A percentile compares a stretch with the other conserved stretches of the same genome.
phyloP scores from a whole-genome alignment of 2,888 invertebrate genomes.

The Thysanoteuthis rhombus region DNA sequence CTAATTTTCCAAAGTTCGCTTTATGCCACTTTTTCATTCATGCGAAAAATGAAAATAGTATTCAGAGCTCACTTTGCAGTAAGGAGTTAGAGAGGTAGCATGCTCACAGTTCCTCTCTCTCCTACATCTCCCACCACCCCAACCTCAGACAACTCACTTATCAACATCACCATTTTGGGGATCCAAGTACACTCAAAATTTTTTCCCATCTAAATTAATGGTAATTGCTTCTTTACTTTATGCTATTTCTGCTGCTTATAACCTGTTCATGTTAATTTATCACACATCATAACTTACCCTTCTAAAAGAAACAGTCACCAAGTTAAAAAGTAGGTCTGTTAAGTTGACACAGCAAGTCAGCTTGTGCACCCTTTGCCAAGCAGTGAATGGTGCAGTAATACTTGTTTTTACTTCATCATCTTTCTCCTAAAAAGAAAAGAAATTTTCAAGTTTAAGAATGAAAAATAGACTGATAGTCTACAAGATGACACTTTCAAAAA shows the following conservation, averaged over 20 bases:
- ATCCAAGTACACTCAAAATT: no score
- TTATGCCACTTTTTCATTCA: no score
- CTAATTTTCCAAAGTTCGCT: no score
- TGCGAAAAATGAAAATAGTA: no score
- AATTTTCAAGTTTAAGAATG: neutral
- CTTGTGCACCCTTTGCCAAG: constrained; percentile 74
- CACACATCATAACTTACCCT: constrained; percentile 73
- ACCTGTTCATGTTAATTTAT: neutral
- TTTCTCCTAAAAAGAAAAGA: constrained; percentile 15
- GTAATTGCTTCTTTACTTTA: no score
- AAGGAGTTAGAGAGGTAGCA: no score
- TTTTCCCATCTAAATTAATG: no score
- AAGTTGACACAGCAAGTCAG: constrained; percentile 79
- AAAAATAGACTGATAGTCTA: neutral
- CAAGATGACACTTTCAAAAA: neutral
- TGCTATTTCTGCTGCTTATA: no score
- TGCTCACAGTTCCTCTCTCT: no score
- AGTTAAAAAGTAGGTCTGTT: constrained; percentile 84
- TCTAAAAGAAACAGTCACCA: constrained; percentile 89
- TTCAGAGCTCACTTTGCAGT: neutral
- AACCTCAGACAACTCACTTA: no score
- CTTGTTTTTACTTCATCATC: constrained; percentile 37
- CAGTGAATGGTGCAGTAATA: constrained; percentile 53
- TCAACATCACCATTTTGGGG: no score
- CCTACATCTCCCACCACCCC: no score